phyloP scores from a whole-genome alignment of 2,888 invertebrate species.

The Drosophila antonietae region DNA sequence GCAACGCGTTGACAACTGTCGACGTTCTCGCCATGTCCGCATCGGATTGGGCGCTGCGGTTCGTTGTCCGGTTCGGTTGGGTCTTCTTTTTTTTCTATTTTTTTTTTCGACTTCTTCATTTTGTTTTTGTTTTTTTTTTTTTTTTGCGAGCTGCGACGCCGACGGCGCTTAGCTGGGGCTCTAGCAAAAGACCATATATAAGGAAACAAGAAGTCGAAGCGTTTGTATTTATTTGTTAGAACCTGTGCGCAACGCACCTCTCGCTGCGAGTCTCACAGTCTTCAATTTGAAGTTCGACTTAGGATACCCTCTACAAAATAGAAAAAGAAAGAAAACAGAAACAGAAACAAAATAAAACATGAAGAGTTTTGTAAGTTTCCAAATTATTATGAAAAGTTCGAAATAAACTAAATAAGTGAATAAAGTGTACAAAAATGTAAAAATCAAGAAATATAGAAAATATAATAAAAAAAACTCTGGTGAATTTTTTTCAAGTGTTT shows the following conservation, averaged over 20 bases:
- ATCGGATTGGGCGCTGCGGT: slow-evolving; percentile 38
- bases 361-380: slow-evolving; percentile 81
- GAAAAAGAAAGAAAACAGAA: slow-evolving; percentile 12
- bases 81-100: slow-evolving; percentile 47
- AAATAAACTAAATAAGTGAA: slow-evolving; percentile 16
- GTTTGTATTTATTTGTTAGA: slow-evolving; percentile 82
- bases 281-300: slow-evolving; percentile 33
- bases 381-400: background rate
- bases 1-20: slow-evolving; percentile 46
- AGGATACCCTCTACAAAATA: slow-evolving; percentile 28
- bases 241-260: slow-evolving; percentile 75
- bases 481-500: slow-evolving; percentile 23
- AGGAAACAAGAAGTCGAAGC: slow-evolving; percentile 81
- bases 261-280: slow-evolving; percentile 35
- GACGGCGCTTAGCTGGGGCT: slow-evolving; percentile 38
- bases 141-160: slow-evolving; percentile 43
- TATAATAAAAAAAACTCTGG: background rate
- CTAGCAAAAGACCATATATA: slow-evolving; percentile 79
- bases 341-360: slow-evolving; percentile 47
- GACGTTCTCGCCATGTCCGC: slow-evolving; percentile 56
- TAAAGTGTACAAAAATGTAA: slow-evolving; percentile 1
- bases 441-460: background rate
- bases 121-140: slow-evolving; percentile 10
- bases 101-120: slow-evolving; percentile 5
- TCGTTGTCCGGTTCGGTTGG: slow-evolving; percentile 67